These are phyloP conservation scores for Gallinago stenura DNA, from an alignment of 2,797 vertebrate species.

Conservation along the genomic window DNA sequence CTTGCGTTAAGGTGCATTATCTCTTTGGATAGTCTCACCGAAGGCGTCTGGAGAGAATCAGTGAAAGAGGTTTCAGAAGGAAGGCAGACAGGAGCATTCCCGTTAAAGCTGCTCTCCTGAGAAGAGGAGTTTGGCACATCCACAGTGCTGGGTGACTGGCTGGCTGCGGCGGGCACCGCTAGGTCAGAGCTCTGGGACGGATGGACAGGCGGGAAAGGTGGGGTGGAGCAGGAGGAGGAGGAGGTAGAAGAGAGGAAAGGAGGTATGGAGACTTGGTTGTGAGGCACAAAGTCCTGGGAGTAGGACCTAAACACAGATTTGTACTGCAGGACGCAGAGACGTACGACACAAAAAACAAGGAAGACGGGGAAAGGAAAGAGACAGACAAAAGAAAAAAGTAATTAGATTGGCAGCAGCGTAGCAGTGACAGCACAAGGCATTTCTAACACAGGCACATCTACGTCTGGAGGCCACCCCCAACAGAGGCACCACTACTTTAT, in stretches of 20 bases:
- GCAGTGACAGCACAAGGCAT: slow-evolving; percentile 47
- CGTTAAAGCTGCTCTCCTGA: slow-evolving; percentile 89
- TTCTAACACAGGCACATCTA: not conserved
- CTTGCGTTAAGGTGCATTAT: not conserved
- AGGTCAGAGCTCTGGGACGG: slow-evolving; percentile 88
- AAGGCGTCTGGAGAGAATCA: slow-evolving; percentile 92
- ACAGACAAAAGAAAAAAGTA: slow-evolving; percentile 79
- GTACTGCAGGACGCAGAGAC: slow-evolving; percentile 70
- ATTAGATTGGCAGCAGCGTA: slow-evolving; percentile 71
- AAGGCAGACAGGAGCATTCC: slow-evolving; percentile 91
- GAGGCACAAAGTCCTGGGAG: slow-evolving; percentile 87
- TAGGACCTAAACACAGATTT: slow-evolving; percentile 87
- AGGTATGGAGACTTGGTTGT: slow-evolving; percentile 80
- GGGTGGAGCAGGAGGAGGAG: slow-evolving; percentile 84
- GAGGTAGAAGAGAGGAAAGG: slow-evolving; percentile 85
- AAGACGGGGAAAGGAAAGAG: slow-evolving; percentile 53
- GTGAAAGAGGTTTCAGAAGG: slow-evolving; percentile 93
- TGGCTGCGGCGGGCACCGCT: slow-evolving; percentile 84
- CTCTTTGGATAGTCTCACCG: slow-evolving; percentile 86
- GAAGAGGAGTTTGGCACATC: slow-evolving; percentile 90
- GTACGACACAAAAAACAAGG: slow-evolving; percentile 31
- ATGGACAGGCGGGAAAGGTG: slow-evolving; percentile 77
- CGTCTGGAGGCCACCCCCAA: not conserved
- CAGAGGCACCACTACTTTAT: not conserved
- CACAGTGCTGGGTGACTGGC: slow-evolving; percentile 85